Base-by-base conservation (phyloP, 2,113 vertebrate genomes). In the Amblyornis subalaris region DNA sequence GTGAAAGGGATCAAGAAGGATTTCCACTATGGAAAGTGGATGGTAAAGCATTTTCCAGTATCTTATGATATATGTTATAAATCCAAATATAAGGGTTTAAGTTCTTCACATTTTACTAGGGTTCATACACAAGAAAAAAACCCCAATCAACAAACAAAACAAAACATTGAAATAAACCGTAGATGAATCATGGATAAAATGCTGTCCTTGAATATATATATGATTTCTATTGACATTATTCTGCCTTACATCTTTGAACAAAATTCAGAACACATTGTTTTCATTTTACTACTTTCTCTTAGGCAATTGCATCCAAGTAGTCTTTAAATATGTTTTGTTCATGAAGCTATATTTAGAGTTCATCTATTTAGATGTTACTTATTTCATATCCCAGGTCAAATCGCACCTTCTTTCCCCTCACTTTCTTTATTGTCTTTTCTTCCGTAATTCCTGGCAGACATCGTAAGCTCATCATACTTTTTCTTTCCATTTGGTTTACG, bases 381-480 rank as follows among this genome's bases (percentile, higher is more conserved):
- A 50, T 88, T 95, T 95, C 71, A 83, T 50, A n/a, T 85, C 38
- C 19, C n/a, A 69, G 78, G 47, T 69, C 50, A 95, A 93, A 88
- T 67, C 29, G 42, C 11, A 44, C 19, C 31, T 85, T 85, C 38
- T 66, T 58, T 86, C 23, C 14, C 15, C 5, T 7, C 1, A 1
- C 4, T 58, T 82, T n/a, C 31, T 64, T 78, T 76, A 66, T 74
- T 0, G 0, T 31, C 9, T 76, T 82, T 80, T 83, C 35, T 44
- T 69, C 33, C 3, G 7, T 31, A 21, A 92, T 96, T 97, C 66
- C 77, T 91, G 74, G 58, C 66, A 96, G 89, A 76, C 55, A 71
- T 42, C 21, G 33, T 78, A 31, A 94, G 12, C 19, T 76, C 66
- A 83, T 84, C 58, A 19, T 9, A 9, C 22, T 90, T 94, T 95